Conservation (phyloP, 2,888 invertebrate genomes). For the Paralinhomoeus sp. region DNA sequence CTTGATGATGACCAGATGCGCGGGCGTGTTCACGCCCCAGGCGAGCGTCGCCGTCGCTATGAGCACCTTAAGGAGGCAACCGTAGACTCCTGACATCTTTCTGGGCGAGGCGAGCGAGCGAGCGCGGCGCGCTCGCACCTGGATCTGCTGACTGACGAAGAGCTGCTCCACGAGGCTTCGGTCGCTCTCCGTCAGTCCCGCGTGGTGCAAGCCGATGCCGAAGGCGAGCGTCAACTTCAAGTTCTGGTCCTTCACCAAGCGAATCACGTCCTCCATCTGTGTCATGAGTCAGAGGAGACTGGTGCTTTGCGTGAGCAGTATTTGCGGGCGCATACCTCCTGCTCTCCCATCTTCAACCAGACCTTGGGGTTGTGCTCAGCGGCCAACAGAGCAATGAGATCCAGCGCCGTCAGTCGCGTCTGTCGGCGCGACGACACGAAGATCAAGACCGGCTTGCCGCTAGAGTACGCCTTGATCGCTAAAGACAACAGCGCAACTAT, state of each 20-base stretch:
- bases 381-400: constrained; percentile 64
- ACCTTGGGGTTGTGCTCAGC: constrained; percentile 77
- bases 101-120: neutral
- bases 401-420: constrained; percentile 80
- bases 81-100: neutral
- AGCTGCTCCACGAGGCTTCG: constrained; percentile 71
- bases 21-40: constrained; percentile 98
- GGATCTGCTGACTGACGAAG: constrained; percentile 80
- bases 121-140: constrained; percentile 34
- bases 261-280: constrained; percentile 44
- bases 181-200: constrained; percentile 78
- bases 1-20: constrained; percentile 89
- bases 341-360: constrained; percentile 66
- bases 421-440: constrained; percentile 90
- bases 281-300: too few relatives aligned
- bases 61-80: constrained; percentile 39
- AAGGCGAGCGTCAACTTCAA: constrained; percentile 76
- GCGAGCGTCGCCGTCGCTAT: constrained; percentile 91
- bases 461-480: constrained; percentile 71
- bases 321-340: constrained; percentile 31
- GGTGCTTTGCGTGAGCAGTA: too few relatives aligned
- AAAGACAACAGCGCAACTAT: constrained; percentile 4
- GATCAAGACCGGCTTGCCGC: constrained; percentile 65
- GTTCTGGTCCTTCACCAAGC: constrained; percentile 49
- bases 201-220: constrained; percentile 95